Evolutionary conservation across 2,888 invertebrate species (phyloP).

Genomic region (Ichneumoninae sp.): DNA sequence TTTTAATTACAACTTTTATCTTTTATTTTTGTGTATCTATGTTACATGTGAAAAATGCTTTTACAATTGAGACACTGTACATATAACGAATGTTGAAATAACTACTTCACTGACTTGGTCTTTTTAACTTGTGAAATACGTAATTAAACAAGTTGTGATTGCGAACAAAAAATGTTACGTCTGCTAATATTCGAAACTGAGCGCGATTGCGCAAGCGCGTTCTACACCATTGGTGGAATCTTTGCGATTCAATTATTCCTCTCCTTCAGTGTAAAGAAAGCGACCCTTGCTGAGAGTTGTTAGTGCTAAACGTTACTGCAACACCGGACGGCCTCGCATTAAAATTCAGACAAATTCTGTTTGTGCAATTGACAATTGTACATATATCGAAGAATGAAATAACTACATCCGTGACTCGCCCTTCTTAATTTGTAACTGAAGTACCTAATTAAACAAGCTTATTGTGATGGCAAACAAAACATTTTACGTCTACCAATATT

Average conservation of each 20-base stretch:
- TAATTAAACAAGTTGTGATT: neutral
- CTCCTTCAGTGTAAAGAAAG: neutral
- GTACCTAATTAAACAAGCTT: no score
- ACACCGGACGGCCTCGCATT: neutral
- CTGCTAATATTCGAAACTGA: neutral
- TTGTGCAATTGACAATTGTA: neutral
- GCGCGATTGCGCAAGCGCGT: neutral
- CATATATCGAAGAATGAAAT: neutral
- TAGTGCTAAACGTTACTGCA: neutral
- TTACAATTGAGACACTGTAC: neutral
- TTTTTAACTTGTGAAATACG: neutral
- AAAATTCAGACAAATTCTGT: neutral
- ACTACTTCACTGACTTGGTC: neutral
- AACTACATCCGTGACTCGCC: no score
- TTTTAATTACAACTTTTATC: neutral
- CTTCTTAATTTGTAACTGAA: neutral
- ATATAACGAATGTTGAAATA: neutral
- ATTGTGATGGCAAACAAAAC: neutral
- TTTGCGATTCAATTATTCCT: neutral
- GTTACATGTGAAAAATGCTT: no score
- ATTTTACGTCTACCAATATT: neutral
- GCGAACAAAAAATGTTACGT: neutral
- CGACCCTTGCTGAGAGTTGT: neutral
- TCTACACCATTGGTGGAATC: neutral
- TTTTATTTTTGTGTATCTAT: neutral